phyloP scores from a whole-genome alignment of 2,888 invertebrate genomes.

The Trissolcus brochymenae region DNA sequence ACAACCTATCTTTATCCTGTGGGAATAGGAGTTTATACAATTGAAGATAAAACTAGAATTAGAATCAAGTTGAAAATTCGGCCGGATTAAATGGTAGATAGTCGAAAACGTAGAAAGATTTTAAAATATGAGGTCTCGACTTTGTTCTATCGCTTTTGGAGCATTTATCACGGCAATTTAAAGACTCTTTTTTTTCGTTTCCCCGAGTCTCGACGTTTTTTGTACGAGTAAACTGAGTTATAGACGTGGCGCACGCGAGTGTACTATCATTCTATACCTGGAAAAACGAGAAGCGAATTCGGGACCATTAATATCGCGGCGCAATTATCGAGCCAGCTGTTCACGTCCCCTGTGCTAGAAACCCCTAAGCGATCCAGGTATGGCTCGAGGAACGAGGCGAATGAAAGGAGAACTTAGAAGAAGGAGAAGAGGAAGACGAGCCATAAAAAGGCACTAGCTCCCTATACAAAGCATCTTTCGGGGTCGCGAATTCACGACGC shows the following conservation, averaged over 20 bases:
- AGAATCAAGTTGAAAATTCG: no score
- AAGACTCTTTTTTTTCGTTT: conserved; percentile 8
- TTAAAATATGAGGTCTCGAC: neutral
- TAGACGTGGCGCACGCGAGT: conserved; percentile 45
- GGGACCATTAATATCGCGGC: conserved; percentile 71
- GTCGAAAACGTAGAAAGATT: no score
- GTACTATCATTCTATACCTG: conserved; percentile 61
- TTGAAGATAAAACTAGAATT: neutral
- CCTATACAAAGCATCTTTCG: conserved; percentile 1
- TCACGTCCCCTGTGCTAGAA: conserved; percentile 47
- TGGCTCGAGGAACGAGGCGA: conserved; percentile 12
- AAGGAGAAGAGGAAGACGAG: conserved; percentile 24
- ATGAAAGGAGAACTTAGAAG: conserved; percentile 2
- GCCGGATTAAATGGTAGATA: neutral
- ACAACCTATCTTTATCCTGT: no score
- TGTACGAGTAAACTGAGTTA: conserved; percentile 26
- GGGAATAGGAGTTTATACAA: neutral
- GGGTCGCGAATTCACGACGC: conserved; percentile 9
- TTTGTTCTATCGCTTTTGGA: neutral
- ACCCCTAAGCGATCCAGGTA: conserved; percentile 32
- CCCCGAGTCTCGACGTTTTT: conserved; percentile 3
- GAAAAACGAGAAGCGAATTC: conserved; percentile 65
- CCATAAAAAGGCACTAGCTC: conserved; percentile 17
- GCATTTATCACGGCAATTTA: conserved; percentile 24
- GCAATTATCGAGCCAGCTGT: conserved; percentile 73